Evolutionary conservation across 2,888 invertebrate genomes (phyloP).

Genomic region (Carterocephalus palaemon): DNA sequence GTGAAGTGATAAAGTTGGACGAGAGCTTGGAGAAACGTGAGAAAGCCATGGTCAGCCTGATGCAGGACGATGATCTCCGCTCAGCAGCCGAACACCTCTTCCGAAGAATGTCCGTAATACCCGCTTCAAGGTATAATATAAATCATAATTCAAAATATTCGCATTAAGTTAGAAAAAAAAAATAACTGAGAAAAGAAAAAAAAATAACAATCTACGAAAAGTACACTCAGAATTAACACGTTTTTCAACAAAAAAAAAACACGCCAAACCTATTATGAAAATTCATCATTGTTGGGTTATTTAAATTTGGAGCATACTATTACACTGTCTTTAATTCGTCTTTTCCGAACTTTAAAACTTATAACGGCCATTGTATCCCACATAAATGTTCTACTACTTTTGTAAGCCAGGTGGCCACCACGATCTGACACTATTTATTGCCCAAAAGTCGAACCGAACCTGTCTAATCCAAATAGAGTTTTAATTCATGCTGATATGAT

Average conservation of each 20-base stretch:
- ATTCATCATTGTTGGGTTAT: neutral
- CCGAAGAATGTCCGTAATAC: constrained; percentile 63
- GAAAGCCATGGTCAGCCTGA: constrained; percentile 59
- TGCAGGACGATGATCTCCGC: constrained; percentile 64
- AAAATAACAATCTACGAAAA: too few species aligned
- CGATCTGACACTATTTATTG: too few species aligned
- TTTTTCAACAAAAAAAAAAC: constrained; percentile 16
- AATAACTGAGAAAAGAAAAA: constrained; percentile 17
- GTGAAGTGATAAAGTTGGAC: constrained; percentile 49
- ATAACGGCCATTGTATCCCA: too few species aligned
- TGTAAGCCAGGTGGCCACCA: too few species aligned
- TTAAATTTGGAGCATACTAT: neutral
- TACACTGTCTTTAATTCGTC: too few species aligned
- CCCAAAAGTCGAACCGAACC: too few species aligned
- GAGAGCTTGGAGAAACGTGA: constrained; percentile 57
- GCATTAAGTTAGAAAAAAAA: neutral
- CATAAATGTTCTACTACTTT: too few species aligned
- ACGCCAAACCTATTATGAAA: constrained; percentile 21
- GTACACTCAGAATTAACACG: constrained; percentile 9
- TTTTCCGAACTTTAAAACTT: too few species aligned
- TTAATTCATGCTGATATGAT: too few species aligned
- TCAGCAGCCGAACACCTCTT: constrained; percentile 62
- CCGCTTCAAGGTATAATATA: constrained; percentile 51
- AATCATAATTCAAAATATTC: neutral
- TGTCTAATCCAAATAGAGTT: too few species aligned